Evolutionary conservation across 2,113 vertebrate species (phyloP).

Genomic region (Petaurus breviceps): DNA sequence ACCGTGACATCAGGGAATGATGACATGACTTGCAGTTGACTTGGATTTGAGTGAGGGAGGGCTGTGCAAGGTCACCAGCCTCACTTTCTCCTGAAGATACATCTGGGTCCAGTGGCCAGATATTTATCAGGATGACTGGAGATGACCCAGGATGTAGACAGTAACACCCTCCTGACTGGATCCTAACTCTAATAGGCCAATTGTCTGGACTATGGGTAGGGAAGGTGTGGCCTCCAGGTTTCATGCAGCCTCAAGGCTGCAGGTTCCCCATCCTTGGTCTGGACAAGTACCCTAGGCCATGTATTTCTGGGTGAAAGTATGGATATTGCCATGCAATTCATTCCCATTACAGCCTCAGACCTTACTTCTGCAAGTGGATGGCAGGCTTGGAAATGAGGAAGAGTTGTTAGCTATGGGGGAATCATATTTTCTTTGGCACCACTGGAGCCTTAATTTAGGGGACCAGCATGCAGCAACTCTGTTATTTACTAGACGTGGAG

Average conservation of each 20-base stretch:
- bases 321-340: neutral
- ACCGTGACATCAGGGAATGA: too few relatives aligned
- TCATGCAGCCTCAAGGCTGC: too few relatives aligned
- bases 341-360: neutral
- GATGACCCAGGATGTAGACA: too few relatives aligned
- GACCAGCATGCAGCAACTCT: neutral
- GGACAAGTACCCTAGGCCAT: neutral
- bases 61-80: too few relatives aligned
- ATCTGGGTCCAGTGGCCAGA: too few relatives aligned
- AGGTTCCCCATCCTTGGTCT: too few relatives aligned
- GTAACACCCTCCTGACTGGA: neutral
- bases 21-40: too few relatives aligned
- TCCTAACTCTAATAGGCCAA: neutral
- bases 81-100: too few relatives aligned
- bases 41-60: too few relatives aligned
- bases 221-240: too few relatives aligned
- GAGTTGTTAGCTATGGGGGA: neutral
- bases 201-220: neutral
- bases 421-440: neutral
- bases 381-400: neutral
- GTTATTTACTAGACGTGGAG: neutral
- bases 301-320: neutral
- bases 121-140: too few relatives aligned
- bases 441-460: neutral
- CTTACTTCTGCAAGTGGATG: neutral